phyloP scores from a whole-genome alignment of 2,113 vertebrate genomes.

The Lophotis ruficrista region DNA sequence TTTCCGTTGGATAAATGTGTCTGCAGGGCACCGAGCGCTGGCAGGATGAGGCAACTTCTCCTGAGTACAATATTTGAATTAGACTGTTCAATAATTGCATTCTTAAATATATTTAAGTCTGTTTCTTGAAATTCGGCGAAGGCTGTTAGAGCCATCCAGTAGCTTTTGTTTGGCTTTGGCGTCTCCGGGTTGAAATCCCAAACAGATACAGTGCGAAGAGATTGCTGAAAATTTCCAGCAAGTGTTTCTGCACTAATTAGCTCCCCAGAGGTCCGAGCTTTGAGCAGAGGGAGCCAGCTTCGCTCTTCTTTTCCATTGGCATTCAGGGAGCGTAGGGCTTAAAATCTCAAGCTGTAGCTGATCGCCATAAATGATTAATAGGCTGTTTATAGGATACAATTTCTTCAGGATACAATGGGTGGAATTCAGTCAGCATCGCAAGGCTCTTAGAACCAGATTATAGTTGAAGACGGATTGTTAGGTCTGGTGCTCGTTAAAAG shows the following conservation, averaged over 20 bases:
- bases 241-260: conserved; percentile 57
- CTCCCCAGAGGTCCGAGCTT: conserved; percentile 66
- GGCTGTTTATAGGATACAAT: neutral
- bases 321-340: conserved; percentile 50
- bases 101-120: neutral
- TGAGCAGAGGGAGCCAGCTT: conserved; percentile 43
- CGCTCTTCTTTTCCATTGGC: neutral
- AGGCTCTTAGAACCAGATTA: neutral
- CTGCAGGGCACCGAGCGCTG: neutral
- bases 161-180: conserved; percentile 50
- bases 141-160: neutral
- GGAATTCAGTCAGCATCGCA: neutral
- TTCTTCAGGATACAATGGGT: neutral
- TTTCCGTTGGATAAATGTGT: neutral
- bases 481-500: neutral
- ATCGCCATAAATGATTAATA: conserved; percentile 7
- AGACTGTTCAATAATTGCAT: neutral
- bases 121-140: neutral
- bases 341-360: conserved; percentile 41
- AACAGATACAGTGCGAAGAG: neutral
- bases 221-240: conserved; percentile 23
- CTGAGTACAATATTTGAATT: neutral
- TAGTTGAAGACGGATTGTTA: neutral
- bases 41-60: neutral
- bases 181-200: conserved; percentile 47